Evolutionary conservation across 2,888 invertebrate genomes (phyloP).

Genomic region (Oscheius sp.): DNA sequence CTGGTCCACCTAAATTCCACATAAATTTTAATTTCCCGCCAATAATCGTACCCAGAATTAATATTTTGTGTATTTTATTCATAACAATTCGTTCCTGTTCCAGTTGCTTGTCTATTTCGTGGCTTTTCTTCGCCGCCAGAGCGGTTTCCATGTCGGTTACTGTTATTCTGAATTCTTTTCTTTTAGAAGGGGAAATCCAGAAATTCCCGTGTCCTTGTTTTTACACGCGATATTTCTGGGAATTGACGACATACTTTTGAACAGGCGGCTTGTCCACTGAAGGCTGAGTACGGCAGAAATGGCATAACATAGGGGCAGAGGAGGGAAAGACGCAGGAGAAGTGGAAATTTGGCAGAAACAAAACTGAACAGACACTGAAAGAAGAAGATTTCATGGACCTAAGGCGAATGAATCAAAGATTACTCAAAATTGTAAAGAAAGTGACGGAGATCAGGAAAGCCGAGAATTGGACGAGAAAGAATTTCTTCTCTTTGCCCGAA

Average conservation of each 20-base stretch:
- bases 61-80: conserved; percentile 89
- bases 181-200: no score
- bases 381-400: not conserved
- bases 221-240: no score
- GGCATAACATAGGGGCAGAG: no score
- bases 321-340: no score
- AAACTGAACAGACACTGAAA: conserved; percentile 46
- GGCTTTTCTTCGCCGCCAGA: conserved; percentile 79
- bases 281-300: no score
- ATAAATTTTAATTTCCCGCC: not conserved
- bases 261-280: no score
- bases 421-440: no score
- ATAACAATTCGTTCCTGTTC: conserved; percentile 99
- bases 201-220: no score
- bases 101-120: conserved; percentile 98
- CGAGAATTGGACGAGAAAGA: no score
- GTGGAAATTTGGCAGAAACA: conserved; percentile 66
- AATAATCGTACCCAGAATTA: conserved; percentile 80
- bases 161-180: no score
- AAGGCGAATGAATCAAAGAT: not conserved
- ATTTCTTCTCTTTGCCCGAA: not conserved
- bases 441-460: no score
- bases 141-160: conserved; percentile 7
- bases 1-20: conserved; percentile 75
- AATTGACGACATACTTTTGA: no score